Conservation (phyloP, 2,797 vertebrate genomes). For the Argya squamiceps region DNA sequence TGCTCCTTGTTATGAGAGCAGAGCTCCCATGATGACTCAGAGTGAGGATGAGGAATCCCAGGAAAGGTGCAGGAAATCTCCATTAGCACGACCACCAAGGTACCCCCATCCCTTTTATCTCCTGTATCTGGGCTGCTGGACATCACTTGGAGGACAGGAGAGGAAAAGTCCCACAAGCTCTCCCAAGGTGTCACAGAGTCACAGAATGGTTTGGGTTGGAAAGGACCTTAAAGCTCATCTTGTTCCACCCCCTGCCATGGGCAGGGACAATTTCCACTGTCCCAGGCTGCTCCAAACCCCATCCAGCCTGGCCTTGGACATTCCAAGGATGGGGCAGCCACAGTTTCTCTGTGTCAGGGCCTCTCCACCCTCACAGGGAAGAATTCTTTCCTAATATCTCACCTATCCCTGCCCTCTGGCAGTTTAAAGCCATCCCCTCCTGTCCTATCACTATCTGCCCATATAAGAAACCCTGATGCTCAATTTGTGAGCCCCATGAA, state of each 20-base stretch:
- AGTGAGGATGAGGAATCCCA: neutral
- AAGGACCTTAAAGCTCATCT: neutral
- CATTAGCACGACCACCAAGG: neutral
- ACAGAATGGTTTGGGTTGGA: neutral
- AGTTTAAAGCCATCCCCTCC: neutral
- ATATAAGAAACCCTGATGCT: neutral
- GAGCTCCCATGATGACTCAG: neutral
- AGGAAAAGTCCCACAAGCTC: neutral
- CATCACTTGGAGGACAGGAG: neutral
- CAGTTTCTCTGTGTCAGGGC: neutral
- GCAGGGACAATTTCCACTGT: neutral
- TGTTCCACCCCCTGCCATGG: accelerated
- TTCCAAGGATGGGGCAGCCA: neutral
- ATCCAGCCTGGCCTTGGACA: accelerated
- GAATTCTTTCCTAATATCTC: neutral
- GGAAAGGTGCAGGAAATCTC: neutral
- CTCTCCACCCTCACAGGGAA: accelerated
- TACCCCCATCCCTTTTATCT: neutral
- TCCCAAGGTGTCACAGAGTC: neutral
- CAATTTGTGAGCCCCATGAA: neutral
- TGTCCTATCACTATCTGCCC: neutral
- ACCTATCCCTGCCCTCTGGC: neutral
- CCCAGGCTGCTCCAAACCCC: neutral
- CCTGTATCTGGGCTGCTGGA: neutral
- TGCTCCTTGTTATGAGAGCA: neutral